Evolutionary conservation across 2,888 invertebrate species (phyloP), one percentile per base, ranked within the genome.

Genomic region (Hirudinaria manillensis): DNA sequence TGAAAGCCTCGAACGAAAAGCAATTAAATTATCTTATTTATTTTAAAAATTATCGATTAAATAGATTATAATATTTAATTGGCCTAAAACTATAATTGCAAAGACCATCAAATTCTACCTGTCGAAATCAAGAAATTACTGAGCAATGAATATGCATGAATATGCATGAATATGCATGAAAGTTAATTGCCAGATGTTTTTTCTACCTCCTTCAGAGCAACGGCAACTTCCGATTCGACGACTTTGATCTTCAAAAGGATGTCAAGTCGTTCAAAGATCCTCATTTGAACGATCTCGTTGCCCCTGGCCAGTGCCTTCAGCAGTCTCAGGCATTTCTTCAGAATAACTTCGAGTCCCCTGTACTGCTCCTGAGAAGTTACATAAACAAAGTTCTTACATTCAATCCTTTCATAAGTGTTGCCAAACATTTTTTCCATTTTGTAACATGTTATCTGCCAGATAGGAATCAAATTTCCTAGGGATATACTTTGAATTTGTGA

Each of bases 191-290:
- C 13, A 45, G 16, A n/a, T n/a, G n/a, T n/a, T n/a, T 21, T 74
- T 21, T 51, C 34, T 70, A 84, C 84, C 83, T 85, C 84, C 77
- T 82, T 83, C 16, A 85, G 78, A 16, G 84, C 83, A 29, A 82
- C 78, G 53, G 84, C 84, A 34, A 84, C 80, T 61, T 85, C 83
- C 0, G 82, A 81, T 77, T 84, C 83, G 21, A 83, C 84, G 6
- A 83, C 82, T 45, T 81, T 78, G n/a, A 84, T 83, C 70, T 82
- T 83, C 66, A 85, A 80, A 65, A 85, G 78, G 13, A 81, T 79
- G 76, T 85, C 85, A 65, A 85, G 79, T 21, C 84, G 76, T 68
- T 84, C 83, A 79, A 83, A 84, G 72, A 85, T 81, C 77, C 84
- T 81, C 74, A 80, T 80, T 79, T 85, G 85, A 16, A 85, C 85